Evolutionary conservation across 2,888 invertebrate genomes (phyloP), one percentile per base, ranked within the genome.

Genomic region (Leucophora obtusa): DNA sequence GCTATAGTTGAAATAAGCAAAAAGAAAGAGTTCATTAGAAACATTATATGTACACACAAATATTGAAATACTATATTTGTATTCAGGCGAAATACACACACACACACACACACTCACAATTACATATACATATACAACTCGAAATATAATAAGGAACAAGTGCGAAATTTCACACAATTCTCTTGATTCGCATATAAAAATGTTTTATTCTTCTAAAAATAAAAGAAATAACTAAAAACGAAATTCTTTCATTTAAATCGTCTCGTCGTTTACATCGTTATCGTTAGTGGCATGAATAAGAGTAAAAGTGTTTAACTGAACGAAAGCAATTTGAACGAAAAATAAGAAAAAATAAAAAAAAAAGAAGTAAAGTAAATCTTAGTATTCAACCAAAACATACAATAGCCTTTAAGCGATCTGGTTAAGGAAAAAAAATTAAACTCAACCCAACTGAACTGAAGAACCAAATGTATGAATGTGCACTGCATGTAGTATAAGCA

Each of bases 131-230:
- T 54, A 11, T 11, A 0, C 35, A 66, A 66, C 33, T 15, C 51
- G 1, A 3, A 65, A 35, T 8, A 50, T 14, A 2, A 51, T n/a
- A 54, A 65, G 47, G 17, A 69, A 33, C 80, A 76, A 81, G 76
- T 81, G 80, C 53, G 35, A 81, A 69, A 76, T 56, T 81, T 76
- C 80, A 77, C 80, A 81, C 80, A 81, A 76, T 69, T 47, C 69
- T 76, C 43, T 65, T 38, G 63, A 50, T 73, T 81, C 53, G 76
- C 59, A 62, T 35, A 68, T 38, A 69, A 72, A 38, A 1, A 6
- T 28, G 1, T 28, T 70, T 59, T 24, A 28, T 28, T 28, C 28
- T 54, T 68, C 15, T 0, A 11, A 53, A 65, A 60, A n/a, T 4
- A 21, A 53, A 65, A 38, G 35, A 65, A 59, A 18, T 43, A 28